phyloP scores from a whole-genome alignment of 2,888 invertebrate genomes.

The Ganaspis brasiliensis region DNA sequence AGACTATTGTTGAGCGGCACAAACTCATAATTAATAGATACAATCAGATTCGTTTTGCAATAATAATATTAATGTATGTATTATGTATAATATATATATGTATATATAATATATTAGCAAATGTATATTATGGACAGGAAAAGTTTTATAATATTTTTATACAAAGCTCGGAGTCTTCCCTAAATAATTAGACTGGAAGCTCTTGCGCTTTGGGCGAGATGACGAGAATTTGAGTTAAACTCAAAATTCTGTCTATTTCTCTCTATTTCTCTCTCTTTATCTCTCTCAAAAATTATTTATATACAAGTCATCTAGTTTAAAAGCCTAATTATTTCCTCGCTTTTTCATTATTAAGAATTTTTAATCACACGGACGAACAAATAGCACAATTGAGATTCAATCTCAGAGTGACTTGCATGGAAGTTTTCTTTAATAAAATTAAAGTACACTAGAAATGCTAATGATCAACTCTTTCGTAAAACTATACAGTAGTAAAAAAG shows the following conservation, averaged over 20 bases:
- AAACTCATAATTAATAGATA: conserved; percentile 68
- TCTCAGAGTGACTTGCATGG: conserved; percentile 27
- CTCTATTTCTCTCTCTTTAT: conserved; percentile 1
- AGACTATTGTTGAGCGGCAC: conserved; percentile 66
- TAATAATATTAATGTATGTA: conserved; percentile 59
- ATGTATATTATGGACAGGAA: conserved; percentile 62
- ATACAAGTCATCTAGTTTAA: conserved; percentile 16
- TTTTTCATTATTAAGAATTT: conserved; percentile 11
- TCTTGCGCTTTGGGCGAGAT: conserved; percentile 51
- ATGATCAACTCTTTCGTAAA: conserved; percentile 28
- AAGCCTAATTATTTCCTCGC: conserved; percentile 15
- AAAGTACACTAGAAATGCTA: conserved; percentile 8
- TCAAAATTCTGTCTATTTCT: conserved; percentile 54
- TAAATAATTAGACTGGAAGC: conserved; percentile 58
- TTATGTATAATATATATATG: conserved; percentile 58
- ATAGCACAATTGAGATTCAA: conserved; percentile 34
- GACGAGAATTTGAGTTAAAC: conserved; percentile 47
- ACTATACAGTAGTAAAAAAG: conserved; percentile 12
- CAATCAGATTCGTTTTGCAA: conserved; percentile 54
- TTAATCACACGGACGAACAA: conserved; percentile 5
- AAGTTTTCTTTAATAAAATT: conserved; percentile 18
- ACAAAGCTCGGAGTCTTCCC: conserved; percentile 65
- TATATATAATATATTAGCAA: conserved; percentile 61
- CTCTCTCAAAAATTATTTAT: not conserved
- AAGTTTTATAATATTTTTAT: conserved; percentile 60